Base-by-base conservation (phyloP, 2,888 invertebrate genomes). In the Microctonus aethiopoides region DNA sequence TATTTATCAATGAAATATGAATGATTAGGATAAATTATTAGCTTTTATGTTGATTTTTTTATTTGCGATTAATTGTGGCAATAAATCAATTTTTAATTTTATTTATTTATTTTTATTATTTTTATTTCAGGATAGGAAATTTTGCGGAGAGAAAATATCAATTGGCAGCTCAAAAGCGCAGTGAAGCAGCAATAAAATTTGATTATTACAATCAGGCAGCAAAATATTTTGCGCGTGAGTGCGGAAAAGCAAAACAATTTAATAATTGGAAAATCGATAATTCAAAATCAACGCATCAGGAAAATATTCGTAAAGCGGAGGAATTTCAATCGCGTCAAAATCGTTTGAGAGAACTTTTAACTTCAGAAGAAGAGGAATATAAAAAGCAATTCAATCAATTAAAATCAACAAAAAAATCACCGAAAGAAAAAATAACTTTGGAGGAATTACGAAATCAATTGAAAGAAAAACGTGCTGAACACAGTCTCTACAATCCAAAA, bases 101-200 rank as follows among this genome's bases (percentile, higher is more conserved):
- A n/a, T 36, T 4, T 16, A 57, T 6, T 39, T 36, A 0, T 20
- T 24, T 4, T 65, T 24, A 10, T 36, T 24, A 46, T 64, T 63
- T 34, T 36, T 74, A 62, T 79, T 80, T 29, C 76, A 81, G 81
- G 81, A 77, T 79, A 67, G 79, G 79, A 74, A 79, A 81, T 36
- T 69, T 77, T 13, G 78, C 79, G 7, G 84, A 85, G 75, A 79
- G 74, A 65, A 81, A 81, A 64, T 83, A 86, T 73, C 86, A 85
- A 72, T 72, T 79, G 34, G 80, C 80, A n/a, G 85, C 84, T 1
- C 83, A 84, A 63, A 82, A 79, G 71, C 80, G 82, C 41, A 83
- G 84, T 78, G 80, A 82, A 64, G 79, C 77, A 2, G 72, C 69
- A 32, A 72, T 75, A n/a, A 82, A 78, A 75, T 74, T 78, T 57